phyloP scores from a whole-genome alignment of 2,113 vertebrate genomes.

The Sturnus vulgaris region DNA sequence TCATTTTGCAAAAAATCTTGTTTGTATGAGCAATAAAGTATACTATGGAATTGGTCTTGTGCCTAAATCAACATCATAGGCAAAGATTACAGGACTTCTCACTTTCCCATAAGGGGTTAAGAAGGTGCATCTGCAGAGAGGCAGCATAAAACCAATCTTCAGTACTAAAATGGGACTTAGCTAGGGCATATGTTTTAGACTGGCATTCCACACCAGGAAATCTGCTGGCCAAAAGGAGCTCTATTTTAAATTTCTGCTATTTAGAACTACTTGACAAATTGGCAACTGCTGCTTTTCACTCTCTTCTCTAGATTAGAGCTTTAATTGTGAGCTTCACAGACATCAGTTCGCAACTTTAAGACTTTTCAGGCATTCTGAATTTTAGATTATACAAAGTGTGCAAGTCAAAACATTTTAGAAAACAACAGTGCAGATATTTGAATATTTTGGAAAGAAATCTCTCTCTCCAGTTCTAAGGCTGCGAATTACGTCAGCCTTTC shows the following conservation, averaged over 20 bases:
- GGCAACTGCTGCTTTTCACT: conserved; percentile 1
- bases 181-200: not conserved
- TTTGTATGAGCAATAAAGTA: not conserved
- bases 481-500: conserved; percentile 23
- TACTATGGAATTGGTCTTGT: not conserved
- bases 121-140: conserved; percentile 5
- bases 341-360: not conserved
- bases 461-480: not conserved
- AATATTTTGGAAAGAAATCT: not conserved
- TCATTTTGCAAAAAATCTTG: not conserved
- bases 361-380: conserved; percentile 45
- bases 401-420: conserved; percentile 33
- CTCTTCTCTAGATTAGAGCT: not conserved
- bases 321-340: conserved; percentile 2
- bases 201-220: not conserved
- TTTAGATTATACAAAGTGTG: conserved; percentile 6
- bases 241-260: conserved; percentile 5
- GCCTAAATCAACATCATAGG: not conserved
- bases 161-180: not conserved
- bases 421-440: not conserved
- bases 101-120: not conserved
- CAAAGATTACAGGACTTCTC: not conserved
- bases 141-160: not conserved
- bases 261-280: conserved; percentile 17
- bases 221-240: not conserved